Percentiles rank a stretch among this genome's conserved stretches.
Evolutionary conservation across 2,113 vertebrate genomes (phyloP).

Genomic region (Carassius gibelio): DNA sequence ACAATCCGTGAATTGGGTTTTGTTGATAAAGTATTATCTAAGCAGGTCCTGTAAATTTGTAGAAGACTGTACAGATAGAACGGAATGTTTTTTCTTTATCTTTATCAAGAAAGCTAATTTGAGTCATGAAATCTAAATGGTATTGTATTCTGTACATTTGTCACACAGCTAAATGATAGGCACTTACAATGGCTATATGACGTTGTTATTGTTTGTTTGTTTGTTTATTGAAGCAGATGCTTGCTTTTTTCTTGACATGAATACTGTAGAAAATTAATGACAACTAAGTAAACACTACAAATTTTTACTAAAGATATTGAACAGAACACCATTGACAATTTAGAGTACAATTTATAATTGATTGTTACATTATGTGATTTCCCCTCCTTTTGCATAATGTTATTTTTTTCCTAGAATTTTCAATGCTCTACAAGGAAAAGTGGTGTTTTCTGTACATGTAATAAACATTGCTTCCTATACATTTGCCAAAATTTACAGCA

Average conservation of each 20-base stretch:
- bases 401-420: neutral
- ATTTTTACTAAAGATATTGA: neutral
- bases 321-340: neutral
- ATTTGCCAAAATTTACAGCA: neutral
- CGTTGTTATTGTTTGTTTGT: neutral
- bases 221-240: neutral
- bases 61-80: neutral
- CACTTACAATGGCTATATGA: neutral
- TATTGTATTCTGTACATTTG: neutral
- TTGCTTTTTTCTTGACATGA: neutral
- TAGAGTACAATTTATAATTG: neutral
- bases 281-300: too few species aligned
- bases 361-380: too few species aligned
- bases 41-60: neutral
- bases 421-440: neutral
- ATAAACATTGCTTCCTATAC: neutral
- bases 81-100: neutral
- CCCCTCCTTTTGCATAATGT: neutral
- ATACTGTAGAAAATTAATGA: neutral
- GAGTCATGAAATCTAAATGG: neutral
- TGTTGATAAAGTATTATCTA: neutral
- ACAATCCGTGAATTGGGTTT: neutral
- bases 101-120: neutral
- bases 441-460: neutral
- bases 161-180: neutral